Percentiles rank a stretch among this genome's conserved stretches.
phyloP scores from a whole-genome alignment of 2,888 invertebrate species.

The Cyrtodaria siliqua region DNA sequence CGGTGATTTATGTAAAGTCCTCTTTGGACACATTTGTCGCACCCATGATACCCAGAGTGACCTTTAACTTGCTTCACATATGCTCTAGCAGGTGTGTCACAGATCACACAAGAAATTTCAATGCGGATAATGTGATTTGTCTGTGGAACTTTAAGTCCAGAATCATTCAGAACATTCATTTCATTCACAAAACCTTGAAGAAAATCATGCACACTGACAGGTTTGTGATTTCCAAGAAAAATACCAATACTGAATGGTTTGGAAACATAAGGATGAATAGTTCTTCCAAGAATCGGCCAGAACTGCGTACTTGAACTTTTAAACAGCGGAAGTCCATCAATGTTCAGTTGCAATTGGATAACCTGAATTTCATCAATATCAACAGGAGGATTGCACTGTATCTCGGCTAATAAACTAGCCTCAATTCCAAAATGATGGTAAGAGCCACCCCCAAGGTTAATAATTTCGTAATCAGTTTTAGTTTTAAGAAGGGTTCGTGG shows the following conservation, averaged over 20 bases:
- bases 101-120: constrained; percentile 27
- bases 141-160: constrained; percentile 9
- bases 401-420: not conserved
- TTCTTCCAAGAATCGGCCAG: constrained; percentile 35
- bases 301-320: constrained; percentile 27
- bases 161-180: not conserved
- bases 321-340: constrained; percentile 30
- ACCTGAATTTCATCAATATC: not conserved
- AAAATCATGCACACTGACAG: constrained; percentile 7
- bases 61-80: constrained; percentile 30
- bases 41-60: constrained; percentile 30
- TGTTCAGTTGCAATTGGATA: constrained; percentile 12
- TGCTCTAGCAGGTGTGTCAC: constrained; percentile 38
- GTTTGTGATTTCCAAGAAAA: constrained; percentile 24
- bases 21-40: constrained; percentile 29
- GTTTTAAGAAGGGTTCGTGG: constrained; percentile 25
- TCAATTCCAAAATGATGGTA: constrained; percentile 32
- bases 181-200: constrained; percentile 22
- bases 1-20: not conserved
- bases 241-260: constrained; percentile 34
- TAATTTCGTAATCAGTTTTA: constrained; percentile 4
- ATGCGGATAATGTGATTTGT: constrained; percentile 9
- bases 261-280: constrained; percentile 3
- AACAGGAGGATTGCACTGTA: not conserved
- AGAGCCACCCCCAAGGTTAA: constrained; percentile 16